A percentile compares a stretch with the other conserved stretches of the same genome.
Evolutionary conservation across 2,113 vertebrate species (phyloP).

Genomic region (Prionailurus bengalensis): DNA sequence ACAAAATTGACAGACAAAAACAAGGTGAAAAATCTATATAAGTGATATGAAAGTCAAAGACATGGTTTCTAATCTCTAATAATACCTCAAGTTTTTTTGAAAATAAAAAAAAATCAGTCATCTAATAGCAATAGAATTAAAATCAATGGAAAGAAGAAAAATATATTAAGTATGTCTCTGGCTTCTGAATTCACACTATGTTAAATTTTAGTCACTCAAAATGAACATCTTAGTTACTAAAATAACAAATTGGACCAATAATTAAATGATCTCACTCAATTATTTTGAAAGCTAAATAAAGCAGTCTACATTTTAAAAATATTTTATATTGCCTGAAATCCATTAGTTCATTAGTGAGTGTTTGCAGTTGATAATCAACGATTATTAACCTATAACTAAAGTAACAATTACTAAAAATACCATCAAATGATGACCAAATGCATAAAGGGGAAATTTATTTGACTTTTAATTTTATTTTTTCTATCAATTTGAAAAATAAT

Average conservation of each 20-base stretch:
- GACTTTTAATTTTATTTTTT: neutral
- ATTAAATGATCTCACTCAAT: neutral
- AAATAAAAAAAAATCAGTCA: neutral
- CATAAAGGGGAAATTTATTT: neutral
- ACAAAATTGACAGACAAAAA: neutral
- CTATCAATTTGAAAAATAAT: neutral
- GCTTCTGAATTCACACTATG: neutral
- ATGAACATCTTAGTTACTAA: neutral
- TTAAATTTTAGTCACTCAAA: neutral
- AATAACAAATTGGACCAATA: neutral
- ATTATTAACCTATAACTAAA: neutral
- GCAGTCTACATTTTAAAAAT: neutral
- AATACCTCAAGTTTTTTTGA: neutral
- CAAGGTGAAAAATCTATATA: neutral
- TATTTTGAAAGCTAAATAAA: neutral
- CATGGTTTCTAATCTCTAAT: neutral
- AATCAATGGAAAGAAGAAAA: neutral
- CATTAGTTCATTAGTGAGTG: neutral
- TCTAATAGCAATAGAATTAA: neutral
- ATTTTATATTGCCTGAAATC: neutral
- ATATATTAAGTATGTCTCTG: neutral
- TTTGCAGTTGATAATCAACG: neutral
- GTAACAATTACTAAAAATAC: neutral
- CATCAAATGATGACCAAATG: neutral
- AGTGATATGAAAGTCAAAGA: neutral